These are phyloP conservation scores for Melanostigma gelatinosum DNA, from an alignment of 2,113 vertebrate genomes.

Conservation along the genomic window DNA sequence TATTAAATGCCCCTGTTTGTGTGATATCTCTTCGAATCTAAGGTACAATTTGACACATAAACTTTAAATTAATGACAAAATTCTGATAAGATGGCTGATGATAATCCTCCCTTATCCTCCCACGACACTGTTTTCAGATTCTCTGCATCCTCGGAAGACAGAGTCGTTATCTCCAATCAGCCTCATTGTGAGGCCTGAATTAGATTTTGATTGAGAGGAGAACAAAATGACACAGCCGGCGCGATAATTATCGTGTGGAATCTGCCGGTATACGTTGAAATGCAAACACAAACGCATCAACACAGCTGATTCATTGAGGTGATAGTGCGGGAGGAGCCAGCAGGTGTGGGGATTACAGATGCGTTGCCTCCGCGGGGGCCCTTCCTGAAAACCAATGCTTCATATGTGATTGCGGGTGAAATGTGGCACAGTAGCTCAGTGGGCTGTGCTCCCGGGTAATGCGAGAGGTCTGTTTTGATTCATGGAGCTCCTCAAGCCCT, in stretches of 20 bases:
- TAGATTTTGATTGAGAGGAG: slow-evolving; percentile 70
- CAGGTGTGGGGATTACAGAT: slow-evolving; percentile 61
- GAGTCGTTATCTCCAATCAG: slow-evolving; percentile 75
- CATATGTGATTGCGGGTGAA: slow-evolving; percentile 36
- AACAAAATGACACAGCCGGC: slow-evolving; percentile 40
- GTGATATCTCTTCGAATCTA: slow-evolving; percentile 20
- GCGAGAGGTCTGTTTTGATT: slow-evolving; percentile 49
- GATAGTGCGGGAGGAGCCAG: slow-evolving; percentile 41
- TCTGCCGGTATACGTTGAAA: slow-evolving; percentile 42
- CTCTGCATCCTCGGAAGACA: slow-evolving; percentile 32
- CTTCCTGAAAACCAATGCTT: slow-evolving; percentile 53
- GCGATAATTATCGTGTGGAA: slow-evolving; percentile 66
- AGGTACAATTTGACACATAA: slow-evolving; percentile 14
- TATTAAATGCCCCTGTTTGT: slow-evolving; percentile 20
- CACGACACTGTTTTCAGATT: slow-evolving; percentile 29
- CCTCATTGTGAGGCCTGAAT: slow-evolving; percentile 66
- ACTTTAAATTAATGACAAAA: slow-evolving; percentile 29
- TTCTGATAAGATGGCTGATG: slow-evolving; percentile 32
- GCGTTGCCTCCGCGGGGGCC: slow-evolving; percentile 35
- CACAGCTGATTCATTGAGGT: slow-evolving; percentile 62
- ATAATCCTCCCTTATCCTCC: slow-evolving; percentile 29
- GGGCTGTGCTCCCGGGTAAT: slow-evolving; percentile 31
- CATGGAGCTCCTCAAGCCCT: slow-evolving; percentile 49
- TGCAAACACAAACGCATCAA: slow-evolving; percentile 64
- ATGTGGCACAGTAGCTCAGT: slow-evolving; percentile 48